Evolutionary conservation across 2,888 invertebrate species (phyloP).

Genomic region (Heliconius ismenius): DNA sequence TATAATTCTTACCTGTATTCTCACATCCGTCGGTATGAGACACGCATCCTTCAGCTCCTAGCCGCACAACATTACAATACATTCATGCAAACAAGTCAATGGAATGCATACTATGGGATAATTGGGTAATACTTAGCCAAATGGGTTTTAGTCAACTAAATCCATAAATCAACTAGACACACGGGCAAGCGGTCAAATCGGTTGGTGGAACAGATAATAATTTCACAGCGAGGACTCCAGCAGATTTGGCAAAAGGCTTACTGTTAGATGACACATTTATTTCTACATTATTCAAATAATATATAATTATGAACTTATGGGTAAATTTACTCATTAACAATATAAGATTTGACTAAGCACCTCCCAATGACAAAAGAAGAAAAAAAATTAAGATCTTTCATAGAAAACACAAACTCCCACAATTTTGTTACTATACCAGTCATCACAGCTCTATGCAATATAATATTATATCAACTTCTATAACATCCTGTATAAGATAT

Average conservation of each 20-base stretch:
- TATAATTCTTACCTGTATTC: constrained; percentile 89
- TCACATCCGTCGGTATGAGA: constrained; percentile 96
- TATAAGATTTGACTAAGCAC: constrained; percentile 51
- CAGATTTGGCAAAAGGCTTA: background rate
- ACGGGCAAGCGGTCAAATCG: constrained; percentile 2
- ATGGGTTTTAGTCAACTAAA: background rate
- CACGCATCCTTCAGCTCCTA: constrained; percentile 94
- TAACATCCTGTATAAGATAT: constrained; percentile 11
- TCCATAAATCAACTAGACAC: constrained; percentile 19
- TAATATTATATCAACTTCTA: constrained; percentile 19
- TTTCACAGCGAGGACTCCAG: background rate
- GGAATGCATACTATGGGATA: constrained; percentile 52
- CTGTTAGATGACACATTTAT: background rate
- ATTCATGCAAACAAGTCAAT: constrained; percentile 76
- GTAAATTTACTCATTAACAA: background rate
- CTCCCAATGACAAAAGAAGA: constrained; percentile 44
- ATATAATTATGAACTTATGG: no score
- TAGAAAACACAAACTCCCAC: constrained; percentile 35
- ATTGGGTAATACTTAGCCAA: constrained; percentile 57
- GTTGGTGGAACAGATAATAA: constrained; percentile 15
- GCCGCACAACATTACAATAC: constrained; percentile 84
- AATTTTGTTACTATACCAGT: constrained; percentile 12
- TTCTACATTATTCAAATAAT: background rate
- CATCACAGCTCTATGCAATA: constrained; percentile 15
- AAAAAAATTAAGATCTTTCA: constrained; percentile 24